These are phyloP conservation scores for Cosmorhoe ocellata DNA, from an alignment of 2,888 invertebrate genomes.

Conservation along the genomic window DNA sequence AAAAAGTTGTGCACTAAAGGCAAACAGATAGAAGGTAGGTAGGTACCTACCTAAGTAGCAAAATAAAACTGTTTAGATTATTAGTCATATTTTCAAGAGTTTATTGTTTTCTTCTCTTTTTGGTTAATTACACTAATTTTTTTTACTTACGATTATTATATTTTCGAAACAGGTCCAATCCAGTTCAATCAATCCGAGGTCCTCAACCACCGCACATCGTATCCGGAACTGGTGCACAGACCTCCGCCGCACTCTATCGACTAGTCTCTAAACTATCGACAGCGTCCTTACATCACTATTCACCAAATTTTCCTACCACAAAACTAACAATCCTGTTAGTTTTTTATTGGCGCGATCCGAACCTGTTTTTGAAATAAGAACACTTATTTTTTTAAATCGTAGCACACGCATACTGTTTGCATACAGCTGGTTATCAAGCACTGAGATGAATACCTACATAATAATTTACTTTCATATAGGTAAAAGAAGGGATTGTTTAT, in stretches of 20 bases:
- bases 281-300: slow-evolving; percentile 6
- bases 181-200: not conserved
- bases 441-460: slow-evolving; percentile 7
- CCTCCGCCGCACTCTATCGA: slow-evolving; percentile 1
- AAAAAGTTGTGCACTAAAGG: too few species aligned
- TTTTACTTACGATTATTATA: too few species aligned
- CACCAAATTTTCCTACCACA: slow-evolving; percentile 8
- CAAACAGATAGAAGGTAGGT: too few species aligned
- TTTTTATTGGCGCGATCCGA: not conserved
- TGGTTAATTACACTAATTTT: too few species aligned
- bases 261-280: slow-evolving; percentile 1
- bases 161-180: not conserved
- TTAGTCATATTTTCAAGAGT: too few species aligned
- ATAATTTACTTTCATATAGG: too few species aligned
- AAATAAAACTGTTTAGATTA: too few species aligned
- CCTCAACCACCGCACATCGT: slow-evolving; percentile 6
- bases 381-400: not conserved
- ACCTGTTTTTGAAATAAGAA: not conserved
- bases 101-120: too few species aligned
- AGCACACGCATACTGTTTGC: too few species aligned
- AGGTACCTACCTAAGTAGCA: too few species aligned
- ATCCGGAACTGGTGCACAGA: not conserved
- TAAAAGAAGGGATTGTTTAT: slow-evolving; percentile 12
- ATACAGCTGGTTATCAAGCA: not conserved
- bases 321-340: not conserved